Base-by-base conservation (phyloP, 2,888 invertebrate species). In the Nebria salina region DNA sequence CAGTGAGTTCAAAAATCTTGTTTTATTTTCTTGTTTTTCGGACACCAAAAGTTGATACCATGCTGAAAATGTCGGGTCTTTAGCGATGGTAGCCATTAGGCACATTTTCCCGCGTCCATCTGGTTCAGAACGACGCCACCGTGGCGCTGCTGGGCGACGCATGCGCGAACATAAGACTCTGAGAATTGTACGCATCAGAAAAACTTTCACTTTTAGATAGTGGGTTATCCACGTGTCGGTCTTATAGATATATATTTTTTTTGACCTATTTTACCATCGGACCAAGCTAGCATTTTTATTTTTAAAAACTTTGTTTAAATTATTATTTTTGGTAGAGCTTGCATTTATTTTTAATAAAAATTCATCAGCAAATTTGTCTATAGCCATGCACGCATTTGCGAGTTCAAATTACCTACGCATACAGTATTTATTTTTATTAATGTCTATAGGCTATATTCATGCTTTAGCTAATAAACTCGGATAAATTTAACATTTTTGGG, bases 171-270 rank as follows among this genome's bases (percentile, higher is more conserved):
- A 79, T 43, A 43, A 70, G 11, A 7, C 25, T 11, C 70, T 15
- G 26, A 25, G 11, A 70, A 25, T 11, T 70, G 20, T 70, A 70
- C 70, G 70, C 75, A 79, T 66, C 54, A 65, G 41, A 75, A 68
- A 68, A 74, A 80, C 80, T 80, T 80, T 80, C 80, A 80, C 80
- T 80, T 80, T 80, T 80, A 80, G 80, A 80, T 80, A 75, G 80
- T 86, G 85, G 86, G 86, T 85, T 86, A 86, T 86, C 86, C 86
- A 86, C 86, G 86, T 86, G 86, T 70, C 70, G 70, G 25, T 26
- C 70, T 70, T 26, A 34, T 70, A 70, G 70, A 70, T 70, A 54
- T 54, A 54, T 54, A 70, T 70, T 70, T 70, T 70, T 70, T 70
- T 70, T 70, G 70, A 70, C 70, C 70, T 70, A 70, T 70, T 70